Conservation (phyloP, 2,113 vertebrate species). For the Brienomyrus brachyistius region DNA sequence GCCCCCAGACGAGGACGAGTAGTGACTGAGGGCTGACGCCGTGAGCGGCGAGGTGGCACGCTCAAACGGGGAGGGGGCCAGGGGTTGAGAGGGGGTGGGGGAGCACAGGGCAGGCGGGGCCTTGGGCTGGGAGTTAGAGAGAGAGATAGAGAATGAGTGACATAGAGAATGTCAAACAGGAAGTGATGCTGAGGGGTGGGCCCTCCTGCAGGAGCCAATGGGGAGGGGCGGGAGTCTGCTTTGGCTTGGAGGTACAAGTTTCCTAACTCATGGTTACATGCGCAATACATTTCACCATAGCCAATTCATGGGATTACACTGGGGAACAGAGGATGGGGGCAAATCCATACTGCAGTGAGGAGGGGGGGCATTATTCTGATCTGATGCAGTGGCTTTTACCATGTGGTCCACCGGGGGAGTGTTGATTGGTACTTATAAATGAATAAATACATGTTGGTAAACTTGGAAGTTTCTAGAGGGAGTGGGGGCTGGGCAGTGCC, state of each 20-base stretch:
- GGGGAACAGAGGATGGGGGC: not conserved
- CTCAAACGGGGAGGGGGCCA: conserved; percentile 47
- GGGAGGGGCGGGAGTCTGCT: too few species aligned
- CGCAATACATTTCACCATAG: not conserved
- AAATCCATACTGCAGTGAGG: not conserved
- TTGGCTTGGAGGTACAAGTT: not conserved
- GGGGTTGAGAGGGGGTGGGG: conserved; percentile 45
- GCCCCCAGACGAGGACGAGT: conserved; percentile 71
- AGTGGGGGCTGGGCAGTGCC: not conserved
- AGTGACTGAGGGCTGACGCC: conserved; percentile 72
- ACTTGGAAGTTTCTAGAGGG: not conserved
- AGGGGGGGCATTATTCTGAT: not conserved
- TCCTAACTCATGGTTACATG: not conserved
- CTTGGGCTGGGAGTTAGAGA: conserved; percentile 10
- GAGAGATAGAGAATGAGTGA: conserved; percentile 44
- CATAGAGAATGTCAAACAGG: conserved; percentile 55
- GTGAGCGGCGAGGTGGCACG: conserved; percentile 56
- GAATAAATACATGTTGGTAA: not conserved
- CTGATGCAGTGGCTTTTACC: not conserved
- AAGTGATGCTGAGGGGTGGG: not conserved
- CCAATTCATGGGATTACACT: not conserved
- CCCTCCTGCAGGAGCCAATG: not conserved
- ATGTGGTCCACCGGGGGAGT: not conserved
- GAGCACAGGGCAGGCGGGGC: conserved; percentile 25
- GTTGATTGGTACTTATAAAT: not conserved